Evolutionary conservation across 2,113 vertebrate species (phyloP), one percentile per base, ranked within the genome.

Genomic region (Erythrocercus mccallii): DNA sequence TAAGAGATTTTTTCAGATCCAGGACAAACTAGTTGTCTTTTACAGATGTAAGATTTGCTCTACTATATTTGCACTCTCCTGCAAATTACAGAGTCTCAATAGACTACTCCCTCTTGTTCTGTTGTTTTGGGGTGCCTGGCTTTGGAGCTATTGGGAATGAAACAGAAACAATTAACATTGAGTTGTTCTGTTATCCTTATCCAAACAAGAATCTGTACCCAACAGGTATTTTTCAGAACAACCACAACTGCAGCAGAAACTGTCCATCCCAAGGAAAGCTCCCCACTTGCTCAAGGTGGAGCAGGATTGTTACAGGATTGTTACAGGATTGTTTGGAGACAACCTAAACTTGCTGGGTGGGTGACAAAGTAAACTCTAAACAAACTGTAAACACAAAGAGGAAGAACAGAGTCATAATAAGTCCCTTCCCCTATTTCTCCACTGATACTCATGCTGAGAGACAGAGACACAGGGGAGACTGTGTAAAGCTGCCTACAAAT

Each of bases 321-420:
- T n/a, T 42, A 90, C n/a, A 53, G 33, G 50, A 5, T 5, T 53
- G 53, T 23, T 53, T 92, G 82, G 48, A 80, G 68, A 31, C 31
- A 69, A 18, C 30, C 35, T 51, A 12, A 71, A 60, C 15, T 14
- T 0, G 0, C 24, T 50, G 54, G 13, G 8, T 28, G 16, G 24
- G 38, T 28, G 45, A 45, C n/a, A 76, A 48, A 58, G 44, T 0
- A 1, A 82, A 50, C 28, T 65, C 37, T 44, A 53, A 40, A 10
- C 30, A 76, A 79, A 56, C 1, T 25, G 25, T 40, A 38, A 89
- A 33, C 31, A 44, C 33, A 57, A 64, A 64, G 45, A 87, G 21
- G 47, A 93, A 61, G n/a, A 70, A 11, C 11, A 48, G 56, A 68
- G 38, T 37, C 20, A 6, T 20, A 31, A n/a, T 0, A 61, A 6